Conservation (phyloP, 2,888 invertebrate genomes). For the Spilosoma lubricipeda region DNA sequence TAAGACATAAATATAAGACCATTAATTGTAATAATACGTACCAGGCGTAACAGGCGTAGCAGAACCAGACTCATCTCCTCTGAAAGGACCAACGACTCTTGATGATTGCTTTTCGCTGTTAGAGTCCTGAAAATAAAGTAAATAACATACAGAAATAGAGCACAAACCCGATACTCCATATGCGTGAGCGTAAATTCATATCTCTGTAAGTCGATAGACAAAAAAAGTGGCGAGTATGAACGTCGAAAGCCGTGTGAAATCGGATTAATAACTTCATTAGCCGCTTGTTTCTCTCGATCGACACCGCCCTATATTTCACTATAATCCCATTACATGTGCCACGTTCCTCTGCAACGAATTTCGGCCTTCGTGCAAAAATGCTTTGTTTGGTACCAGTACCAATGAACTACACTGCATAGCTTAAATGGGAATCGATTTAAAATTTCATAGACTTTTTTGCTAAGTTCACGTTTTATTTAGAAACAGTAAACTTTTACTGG, state of each 20-base stretch:
- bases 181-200: slow-evolving; percentile 55
- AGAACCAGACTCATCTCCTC: slow-evolving; percentile 67
- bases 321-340: slow-evolving; percentile 81
- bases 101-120: slow-evolving; percentile 58
- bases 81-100: slow-evolving; percentile 47
- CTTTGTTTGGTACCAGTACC: slow-evolving; percentile 40
- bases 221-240: slow-evolving; percentile 69
- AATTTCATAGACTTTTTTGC: slow-evolving; percentile 8
- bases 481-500: not conserved
- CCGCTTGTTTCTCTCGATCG: slow-evolving; percentile 84
- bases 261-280: slow-evolving; percentile 87
- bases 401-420: slow-evolving; percentile 36
- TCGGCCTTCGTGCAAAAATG: slow-evolving; percentile 57
- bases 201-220: slow-evolving; percentile 51
- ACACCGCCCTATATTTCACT: slow-evolving; percentile 82
- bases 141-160: slow-evolving; percentile 6
- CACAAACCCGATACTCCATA: slow-evolving; percentile 40
- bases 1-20: no score
- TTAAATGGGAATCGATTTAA: slow-evolving; percentile 35
- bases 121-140: slow-evolving; percentile 66
- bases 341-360: slow-evolving; percentile 70
- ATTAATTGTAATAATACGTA: slow-evolving; percentile 43
- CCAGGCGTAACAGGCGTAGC: slow-evolving; percentile 63
- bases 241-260: slow-evolving; percentile 80
- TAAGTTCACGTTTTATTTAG: not conserved